Evolutionary conservation across 2,113 vertebrate genomes (phyloP), one percentile per base, ranked within the genome.

Genomic region (Equus przewalskii): DNA sequence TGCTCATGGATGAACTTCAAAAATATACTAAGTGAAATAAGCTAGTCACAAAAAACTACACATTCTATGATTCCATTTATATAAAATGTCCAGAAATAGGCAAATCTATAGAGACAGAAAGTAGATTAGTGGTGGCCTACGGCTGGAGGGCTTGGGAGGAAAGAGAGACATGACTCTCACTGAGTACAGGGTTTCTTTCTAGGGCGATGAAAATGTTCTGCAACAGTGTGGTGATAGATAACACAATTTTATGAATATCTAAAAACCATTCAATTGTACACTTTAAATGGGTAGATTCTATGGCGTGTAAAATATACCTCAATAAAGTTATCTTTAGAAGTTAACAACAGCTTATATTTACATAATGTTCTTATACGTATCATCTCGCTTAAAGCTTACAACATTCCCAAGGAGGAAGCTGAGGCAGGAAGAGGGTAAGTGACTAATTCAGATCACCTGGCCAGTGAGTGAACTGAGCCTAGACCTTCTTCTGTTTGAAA

Each of bases 61-160:
- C 81, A 73, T n/a, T 85, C 9, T 18, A 76, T 84, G 33, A 85
- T 78, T 89, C 8, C 26, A 81, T 79, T 93, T 96, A 93, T 44
- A 60, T n/a, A 73, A 49, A 88, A 92, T 92, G 54, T 62, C 54
- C 30, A 91, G 60, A 86, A 91, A 78, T 28, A 93, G 79, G 60
- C 49, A 89, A 93, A 89, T 93, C 30, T 84, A 62, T 62, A 84
- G n/a, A 90, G 18, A 81, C 12, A 92, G 13, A 51, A 88, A 82
- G n/a, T 58, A 93, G 28, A 70, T 73, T 73, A 79, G 79, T 78
- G 9, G 81, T 49, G 91, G 33, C 19, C 64, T 58, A 58, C 49
- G n/a, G 54, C 7, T 79, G 36, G 22, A 4, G 84, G 86, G 26
- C 64, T 76, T 67, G 24, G 24, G 67, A 46, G 36, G 58, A 75